Evolutionary conservation across 1,140 invertebrate species (phyloP), one percentile per base, ranked within the genome.

Genomic region (Eulimnadia texana): DNA sequence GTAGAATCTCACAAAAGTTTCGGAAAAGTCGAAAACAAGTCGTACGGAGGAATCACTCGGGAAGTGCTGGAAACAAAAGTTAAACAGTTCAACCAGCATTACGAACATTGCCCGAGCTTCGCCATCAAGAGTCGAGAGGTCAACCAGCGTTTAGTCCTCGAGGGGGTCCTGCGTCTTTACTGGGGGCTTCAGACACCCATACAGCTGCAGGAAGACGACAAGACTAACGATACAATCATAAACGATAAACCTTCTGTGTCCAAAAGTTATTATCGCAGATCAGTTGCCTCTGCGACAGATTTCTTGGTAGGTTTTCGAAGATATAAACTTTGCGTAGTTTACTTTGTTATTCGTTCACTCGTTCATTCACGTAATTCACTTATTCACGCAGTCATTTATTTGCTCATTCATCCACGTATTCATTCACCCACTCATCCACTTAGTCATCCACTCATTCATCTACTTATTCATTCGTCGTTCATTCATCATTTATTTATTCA

Each of bases 1-100:
- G 85, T 90, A 23, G 86, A 88, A 73, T 88, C 87, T 62, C 87
- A 90, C 70, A 88, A 85, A 57, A 89, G 85, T 73, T 90, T 88
- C 75, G 86, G 86, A 3, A 81, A 81, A 69, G 82, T 83, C 57
- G 77, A 83, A 76, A 68, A 70, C 66, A 72, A 76, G 65, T 71
- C 75, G 24, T 63, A 63, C 42, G 62, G 62, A 28, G 62, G 62
- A 23, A 62, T 62, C 16, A 50, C 61, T 11, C 28, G 61, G 58
- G 24, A 50, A 20, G 3, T 87, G 67, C 77, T 91, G 56, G 84
- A 89, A 71, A 79, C 83, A 3, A 90, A 89, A 71, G 69, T 91
- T 50, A 86, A 88, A 74, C 75, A 79, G 27, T 88, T 83, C 68
- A 90, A 90, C 75, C 80, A 84, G 70, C 87, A 82, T 74, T 86